Evolutionary conservation across 2,888 invertebrate genomes (phyloP), one percentile per base, ranked within the genome.

Genomic region (Dichetophora obliterata): DNA sequence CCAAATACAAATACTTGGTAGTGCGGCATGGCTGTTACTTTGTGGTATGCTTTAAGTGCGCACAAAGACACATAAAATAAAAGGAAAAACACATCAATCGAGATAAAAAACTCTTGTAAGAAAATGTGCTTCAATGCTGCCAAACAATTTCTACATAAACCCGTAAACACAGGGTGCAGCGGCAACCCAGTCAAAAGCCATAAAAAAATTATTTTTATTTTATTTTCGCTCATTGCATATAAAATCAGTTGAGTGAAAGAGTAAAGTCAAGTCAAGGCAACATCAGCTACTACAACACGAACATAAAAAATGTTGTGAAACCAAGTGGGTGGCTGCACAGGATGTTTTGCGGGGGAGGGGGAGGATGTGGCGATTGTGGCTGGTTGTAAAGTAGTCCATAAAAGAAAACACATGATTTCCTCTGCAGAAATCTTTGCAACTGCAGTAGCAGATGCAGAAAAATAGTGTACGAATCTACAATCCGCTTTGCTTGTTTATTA

Each of bases 121-220:
- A 31, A 43, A 66, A 43, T 66, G 43, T n/a, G 22, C 19, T 43
- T 22, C 27, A 16, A 1, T 34, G 48, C 66, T 9, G 19, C 57
- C 19, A 57, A 31, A 61, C 31, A 16, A 31, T 6, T 61, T 22
- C 24, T 24, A 16, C 37, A 65, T 24, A 66, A 37, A 19, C 14
- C 24, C 48, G 43, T 50, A 68, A 68, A 27, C 48, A 50, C 27
- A 22, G 50, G 24, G 22, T 68, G 68, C 11, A 68, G 54, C 54
- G 54, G 54, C 19, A 65, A 37, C 65, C 31, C 22, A 34, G 24
- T 54, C 27, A 52, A 31, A 52, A 70, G 70, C 37, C 57, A 57
- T 70, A 70, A 52, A 68, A 52, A 68, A 70, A 54, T 70, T 16
- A 70, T 70, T 70, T 70, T 70, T 57, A 70, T 70, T 70, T 37